Evolutionary conservation across 2,797 vertebrate genomes (phyloP).

Genomic region (Sebastes diaconus): DNA sequence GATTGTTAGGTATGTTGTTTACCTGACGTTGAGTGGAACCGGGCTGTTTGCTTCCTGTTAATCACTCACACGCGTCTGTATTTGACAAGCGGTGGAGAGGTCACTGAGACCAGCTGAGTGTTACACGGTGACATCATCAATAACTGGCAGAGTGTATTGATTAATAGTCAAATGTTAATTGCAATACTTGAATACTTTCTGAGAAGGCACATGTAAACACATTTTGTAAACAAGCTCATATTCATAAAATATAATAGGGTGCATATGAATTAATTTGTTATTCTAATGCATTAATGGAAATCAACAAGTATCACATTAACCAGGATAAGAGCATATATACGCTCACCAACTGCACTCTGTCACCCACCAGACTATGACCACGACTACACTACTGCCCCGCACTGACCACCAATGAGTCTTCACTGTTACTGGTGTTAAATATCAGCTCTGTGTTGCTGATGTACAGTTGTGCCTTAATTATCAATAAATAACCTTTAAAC

Average conservation of each 20-base stretch:
- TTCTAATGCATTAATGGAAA: not conserved
- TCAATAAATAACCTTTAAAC: slow-evolving; percentile 59
- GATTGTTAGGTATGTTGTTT: not conserved
- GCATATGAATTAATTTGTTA: slow-evolving; percentile 8
- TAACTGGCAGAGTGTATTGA: not conserved
- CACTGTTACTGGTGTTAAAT: slow-evolving; percentile 44
- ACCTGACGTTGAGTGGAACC: not conserved
- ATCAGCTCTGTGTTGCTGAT: slow-evolving; percentile 43
- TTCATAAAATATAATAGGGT: not conserved
- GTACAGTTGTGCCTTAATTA: slow-evolving; percentile 67
- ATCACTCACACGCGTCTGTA: not conserved
- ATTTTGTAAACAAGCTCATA: slow-evolving; percentile 22
- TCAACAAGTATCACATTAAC: not conserved
- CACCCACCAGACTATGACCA: not conserved
- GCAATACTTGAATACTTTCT: slow-evolving; percentile 22
- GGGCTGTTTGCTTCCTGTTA: not conserved
- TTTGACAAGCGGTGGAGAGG: not conserved
- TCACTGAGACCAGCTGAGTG: slow-evolving; percentile 7
- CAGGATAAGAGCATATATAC: not conserved
- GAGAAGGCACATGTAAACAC: not conserved
- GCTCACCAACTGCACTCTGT: not conserved
- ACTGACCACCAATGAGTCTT: slow-evolving; percentile 53
- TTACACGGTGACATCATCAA: not conserved
- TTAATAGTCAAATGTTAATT: not conserved
- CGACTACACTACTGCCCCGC: slow-evolving; percentile 60